Base-by-base conservation (phyloP, 2,113 vertebrate species). In the cattle (Bos taurus) region DNA sequence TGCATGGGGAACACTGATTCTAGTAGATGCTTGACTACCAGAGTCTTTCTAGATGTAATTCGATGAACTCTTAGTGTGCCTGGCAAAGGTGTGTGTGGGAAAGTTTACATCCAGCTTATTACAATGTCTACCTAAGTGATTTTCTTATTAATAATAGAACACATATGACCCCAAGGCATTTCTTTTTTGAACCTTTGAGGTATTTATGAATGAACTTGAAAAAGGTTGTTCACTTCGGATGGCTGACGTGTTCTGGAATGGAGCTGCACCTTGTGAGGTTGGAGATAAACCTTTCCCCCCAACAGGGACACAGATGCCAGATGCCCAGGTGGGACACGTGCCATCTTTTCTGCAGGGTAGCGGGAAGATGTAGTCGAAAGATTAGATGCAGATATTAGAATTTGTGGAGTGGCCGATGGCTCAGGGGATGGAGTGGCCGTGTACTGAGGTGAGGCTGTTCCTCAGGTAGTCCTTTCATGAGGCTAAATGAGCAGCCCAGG, bases 141-240 rank as follows among this genome's bases (percentile, higher is more conserved):
- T 98, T 98, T 96, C 95, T 96, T 97, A 25, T 40, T 23, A 40
- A 40, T 74, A 96, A 85, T 30, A 97, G 97, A 98, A 84, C 91
- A 86, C 86, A 12, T 97, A 98, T 98, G 97, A 98, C 98, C 97
- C 97, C 91, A 97, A 96, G 89, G 78, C 92, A 50, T 98, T 98
- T 96, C 93, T 97, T 96, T 86, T 97, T 96, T 97, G 98, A 97
- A 97, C 95, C 85, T 92, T 95, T 7, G 94, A 98, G 96, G 87
- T 97, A 92, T 98, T 96, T 97, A 95, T 98, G 64, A 91, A 11
- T 92, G 96, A 98, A 96, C 88, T 98, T 98, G 40, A 88, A 87
- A 84, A 97, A 97, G 92, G 94, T 84, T 50, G 60, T 90, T 91
- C 59, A 12, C 48, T 84, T 95, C 88, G 43, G 96, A 90, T 64